These are phyloP conservation scores for Pithys albifrons DNA, from an alignment of 2,113 vertebrate genomes.

Conservation along the genomic window DNA sequence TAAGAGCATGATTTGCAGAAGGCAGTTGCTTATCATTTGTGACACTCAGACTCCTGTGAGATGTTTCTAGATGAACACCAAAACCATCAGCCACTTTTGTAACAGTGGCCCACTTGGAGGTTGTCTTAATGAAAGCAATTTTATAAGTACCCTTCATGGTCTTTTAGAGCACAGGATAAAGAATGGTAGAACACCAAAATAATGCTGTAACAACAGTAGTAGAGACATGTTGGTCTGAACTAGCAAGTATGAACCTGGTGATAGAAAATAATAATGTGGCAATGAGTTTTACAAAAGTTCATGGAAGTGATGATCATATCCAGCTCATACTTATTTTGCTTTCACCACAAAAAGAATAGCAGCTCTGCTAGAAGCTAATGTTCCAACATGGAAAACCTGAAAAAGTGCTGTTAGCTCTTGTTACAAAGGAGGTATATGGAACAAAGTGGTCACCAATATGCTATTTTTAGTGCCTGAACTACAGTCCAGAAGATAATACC, in stretches of 20 bases:
- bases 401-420: constrained; percentile 60
- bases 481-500: constrained; percentile 57
- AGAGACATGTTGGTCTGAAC: constrained; percentile 47
- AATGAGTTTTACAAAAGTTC: constrained; percentile 33
- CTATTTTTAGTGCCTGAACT: constrained; percentile 58
- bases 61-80: not conserved
- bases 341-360: constrained; percentile 67
- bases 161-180: not conserved
- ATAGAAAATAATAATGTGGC: constrained; percentile 47
- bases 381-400: constrained; percentile 65
- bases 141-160: not conserved
- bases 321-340: constrained; percentile 68
- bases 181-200: constrained; percentile 36
- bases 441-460: constrained; percentile 66
- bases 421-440: constrained; percentile 43
- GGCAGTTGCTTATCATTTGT: not conserved
- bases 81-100: not conserved
- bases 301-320: constrained; percentile 37
- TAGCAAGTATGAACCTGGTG: constrained; percentile 30
- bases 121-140: constrained; percentile 14
- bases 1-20: not conserved
- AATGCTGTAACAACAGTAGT: constrained; percentile 33
- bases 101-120: not conserved
- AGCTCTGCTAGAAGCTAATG: constrained; percentile 70
- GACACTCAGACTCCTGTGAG: not conserved